phyloP scores from a whole-genome alignment of 2,113 vertebrate genomes.

The Rhinoderma darwinii region DNA sequence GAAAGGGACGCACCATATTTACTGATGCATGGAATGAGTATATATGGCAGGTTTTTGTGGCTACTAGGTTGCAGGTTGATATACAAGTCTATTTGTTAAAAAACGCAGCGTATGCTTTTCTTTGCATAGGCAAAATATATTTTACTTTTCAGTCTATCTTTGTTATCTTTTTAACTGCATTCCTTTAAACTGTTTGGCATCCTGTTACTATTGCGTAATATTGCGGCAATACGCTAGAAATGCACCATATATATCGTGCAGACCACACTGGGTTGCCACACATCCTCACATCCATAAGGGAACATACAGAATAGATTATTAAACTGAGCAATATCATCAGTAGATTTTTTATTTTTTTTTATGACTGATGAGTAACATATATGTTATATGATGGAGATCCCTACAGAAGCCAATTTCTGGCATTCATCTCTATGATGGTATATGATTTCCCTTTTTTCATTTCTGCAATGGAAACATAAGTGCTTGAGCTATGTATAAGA shows the following conservation, averaged over 20 bases:
- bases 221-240: neutral
- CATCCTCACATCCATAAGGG: neutral
- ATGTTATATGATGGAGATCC: neutral
- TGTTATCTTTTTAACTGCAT: neutral
- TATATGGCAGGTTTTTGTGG: neutral
- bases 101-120: neutral
- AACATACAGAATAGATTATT: neutral
- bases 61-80: neutral
- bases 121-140: neutral
- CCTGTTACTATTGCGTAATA: neutral
- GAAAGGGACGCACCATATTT: neutral
- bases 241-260: neutral
- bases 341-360: neutral
- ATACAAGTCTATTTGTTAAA: neutral
- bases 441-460: slow-evolving; percentile 53
- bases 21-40: neutral
- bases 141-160: neutral
- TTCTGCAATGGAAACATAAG: slow-evolving; percentile 64
- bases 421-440: slow-evolving; percentile 54
- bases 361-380: neutral
- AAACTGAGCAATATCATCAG: neutral
- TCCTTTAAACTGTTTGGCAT: neutral
- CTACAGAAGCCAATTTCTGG: slow-evolving; percentile 39
- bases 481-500: slow-evolving; percentile 66
- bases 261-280: neutral